Percentiles rank a stretch among this genome's conserved stretches.
Conservation (phyloP, 2,113 vertebrate genomes). For the Gallinago jamesoni region DNA sequence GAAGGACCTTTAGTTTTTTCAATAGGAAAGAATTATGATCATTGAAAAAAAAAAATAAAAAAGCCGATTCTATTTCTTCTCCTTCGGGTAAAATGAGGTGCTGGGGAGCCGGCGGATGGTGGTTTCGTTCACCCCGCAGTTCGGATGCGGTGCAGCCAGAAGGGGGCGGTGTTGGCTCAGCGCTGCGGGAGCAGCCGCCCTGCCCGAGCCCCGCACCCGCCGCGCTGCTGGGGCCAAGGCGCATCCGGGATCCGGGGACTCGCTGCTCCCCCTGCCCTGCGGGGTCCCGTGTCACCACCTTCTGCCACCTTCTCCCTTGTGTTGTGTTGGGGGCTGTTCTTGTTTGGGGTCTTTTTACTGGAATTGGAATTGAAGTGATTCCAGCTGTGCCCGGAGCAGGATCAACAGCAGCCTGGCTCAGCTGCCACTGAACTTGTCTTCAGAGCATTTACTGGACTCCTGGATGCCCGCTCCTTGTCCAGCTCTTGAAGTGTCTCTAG, state of each 20-base stretch:
- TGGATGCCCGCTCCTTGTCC: neutral
- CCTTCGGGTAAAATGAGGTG: neutral
- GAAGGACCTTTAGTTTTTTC: neutral
- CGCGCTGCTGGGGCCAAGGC: neutral
- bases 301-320: neutral
- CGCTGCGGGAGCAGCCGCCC: neutral
- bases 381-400: neutral
- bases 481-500: neutral
- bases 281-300: neutral
- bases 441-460: neutral
- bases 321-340: neutral
- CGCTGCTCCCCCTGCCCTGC: neutral
- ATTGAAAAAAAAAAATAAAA: neutral
- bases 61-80: neutral
- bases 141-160: constrained; percentile 51
- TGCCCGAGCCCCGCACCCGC: neutral
- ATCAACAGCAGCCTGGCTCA: neutral
- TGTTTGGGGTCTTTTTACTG: neutral
- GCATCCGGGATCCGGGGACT: neutral
- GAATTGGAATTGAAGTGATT: neutral
- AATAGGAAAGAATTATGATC: neutral
- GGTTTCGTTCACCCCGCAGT: neutral
- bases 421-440: neutral
- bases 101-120: neutral
- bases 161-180: constrained; percentile 65